Evolutionary conservation across 2,797 vertebrate species (phyloP).

Genomic region (Podargus strigoides): DNA sequence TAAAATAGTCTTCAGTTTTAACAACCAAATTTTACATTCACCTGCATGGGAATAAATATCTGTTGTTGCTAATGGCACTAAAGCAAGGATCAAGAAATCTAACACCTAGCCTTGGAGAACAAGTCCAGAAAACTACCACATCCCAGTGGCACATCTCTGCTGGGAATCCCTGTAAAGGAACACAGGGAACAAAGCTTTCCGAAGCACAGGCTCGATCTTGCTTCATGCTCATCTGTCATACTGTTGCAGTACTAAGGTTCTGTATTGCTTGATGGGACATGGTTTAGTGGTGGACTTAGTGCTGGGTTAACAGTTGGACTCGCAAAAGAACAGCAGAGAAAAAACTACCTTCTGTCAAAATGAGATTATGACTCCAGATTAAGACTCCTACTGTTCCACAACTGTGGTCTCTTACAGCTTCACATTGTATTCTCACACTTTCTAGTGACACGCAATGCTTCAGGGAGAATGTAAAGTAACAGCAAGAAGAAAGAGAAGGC

Average conservation of each 20-base stretch:
- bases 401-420: neutral
- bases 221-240: neutral
- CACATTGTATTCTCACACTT: neutral
- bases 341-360: neutral
- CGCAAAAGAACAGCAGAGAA: neutral
- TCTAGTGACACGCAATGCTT: neutral
- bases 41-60: neutral
- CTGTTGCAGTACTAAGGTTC: neutral
- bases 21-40: neutral
- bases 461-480: neutral
- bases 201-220: neutral
- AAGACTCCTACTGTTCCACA: neutral
- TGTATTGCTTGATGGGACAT: too few species aligned
- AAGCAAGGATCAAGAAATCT: neutral
- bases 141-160: neutral
- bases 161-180: neutral
- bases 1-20: neutral
- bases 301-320: too few species aligned
- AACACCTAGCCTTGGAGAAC: neutral
- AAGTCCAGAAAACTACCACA: neutral
- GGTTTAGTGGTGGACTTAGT: too few species aligned
- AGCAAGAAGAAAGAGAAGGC: neutral
- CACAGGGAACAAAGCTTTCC: neutral
- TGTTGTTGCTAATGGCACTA: neutral
- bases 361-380: neutral